A percentile compares a stretch with the other conserved stretches of the same genome.
Conservation (phyloP, 1,140 invertebrate species). For the Zaprionus vittiger region DNA sequence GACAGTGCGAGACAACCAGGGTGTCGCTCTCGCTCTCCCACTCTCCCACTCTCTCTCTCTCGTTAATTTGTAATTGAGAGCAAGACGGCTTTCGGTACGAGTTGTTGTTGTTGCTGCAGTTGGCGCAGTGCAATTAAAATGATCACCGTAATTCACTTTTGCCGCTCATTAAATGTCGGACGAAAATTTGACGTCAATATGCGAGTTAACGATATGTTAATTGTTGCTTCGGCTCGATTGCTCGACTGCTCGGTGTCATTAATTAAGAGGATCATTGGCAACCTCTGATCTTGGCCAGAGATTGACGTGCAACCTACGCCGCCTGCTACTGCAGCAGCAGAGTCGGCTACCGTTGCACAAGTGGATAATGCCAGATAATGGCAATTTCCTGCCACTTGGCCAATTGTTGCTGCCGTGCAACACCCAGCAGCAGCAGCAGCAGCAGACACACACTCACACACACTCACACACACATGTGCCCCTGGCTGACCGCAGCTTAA, state of each 20-base stretch:
- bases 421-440: slow-evolving; percentile 40
- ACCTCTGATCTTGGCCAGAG: slow-evolving; percentile 18
- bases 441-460: slow-evolving; percentile 43
- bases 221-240: slow-evolving; percentile 34
- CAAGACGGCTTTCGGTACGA: slow-evolving; percentile 9
- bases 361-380: slow-evolving; percentile 82
- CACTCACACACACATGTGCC: slow-evolving; percentile 30
- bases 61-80: slow-evolving; percentile 20
- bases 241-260: slow-evolving; percentile 53
- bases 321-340: slow-evolving; percentile 24
- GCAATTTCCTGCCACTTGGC: slow-evolving; percentile 81
- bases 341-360: slow-evolving; percentile 61
- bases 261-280: slow-evolving; percentile 68
- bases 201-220: slow-evolving; percentile 80
- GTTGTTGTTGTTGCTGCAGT: slow-evolving; percentile 30
- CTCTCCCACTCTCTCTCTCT: slow-evolving; percentile 6
- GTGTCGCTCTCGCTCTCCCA: not conserved
- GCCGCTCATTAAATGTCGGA: slow-evolving; percentile 51
- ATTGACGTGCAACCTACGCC: slow-evolving; percentile 64
- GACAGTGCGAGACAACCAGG: slow-evolving; percentile 1
- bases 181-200: slow-evolving; percentile 80
- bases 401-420: slow-evolving; percentile 73
- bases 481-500: slow-evolving; percentile 81
- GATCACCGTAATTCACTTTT: slow-evolving; percentile 74
- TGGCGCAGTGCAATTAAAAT: slow-evolving; percentile 78